A percentile compares a stretch with the other conserved stretches of the same genome.
phyloP scores from a whole-genome alignment of 2,888 invertebrate genomes.

The Tenthredo scrophulariae region DNA sequence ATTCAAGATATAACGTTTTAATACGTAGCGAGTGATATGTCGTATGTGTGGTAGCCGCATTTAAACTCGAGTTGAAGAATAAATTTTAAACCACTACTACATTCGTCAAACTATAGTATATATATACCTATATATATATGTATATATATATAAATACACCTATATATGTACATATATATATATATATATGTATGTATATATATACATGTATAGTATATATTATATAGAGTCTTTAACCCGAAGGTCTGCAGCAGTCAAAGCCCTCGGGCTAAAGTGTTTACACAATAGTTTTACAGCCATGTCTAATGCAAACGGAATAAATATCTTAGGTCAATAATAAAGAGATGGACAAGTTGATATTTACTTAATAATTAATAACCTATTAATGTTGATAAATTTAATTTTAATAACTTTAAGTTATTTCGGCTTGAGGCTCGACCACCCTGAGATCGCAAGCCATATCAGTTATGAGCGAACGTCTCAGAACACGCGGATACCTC shows the following conservation, averaged over 20 bases:
- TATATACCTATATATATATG: not conserved
- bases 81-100: conserved; percentile 53
- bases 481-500: conserved; percentile 5
- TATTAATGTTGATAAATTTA: conserved; percentile 38
- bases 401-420: conserved; percentile 49
- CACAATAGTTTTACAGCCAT: conserved; percentile 35
- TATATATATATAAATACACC: not conserved
- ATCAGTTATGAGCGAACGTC: not conserved
- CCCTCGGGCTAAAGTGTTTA: conserved; percentile 42
- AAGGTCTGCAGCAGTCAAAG: not conserved
- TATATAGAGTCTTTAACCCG: conserved; percentile 42
- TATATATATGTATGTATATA: conserved; percentile 1
- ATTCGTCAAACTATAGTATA: conserved; percentile 40
- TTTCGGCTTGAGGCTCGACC: conserved; percentile 32
- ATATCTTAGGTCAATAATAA: conserved; percentile 44
- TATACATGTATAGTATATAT: not conserved
- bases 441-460: conserved; percentile 4
- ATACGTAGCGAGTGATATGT: conserved; percentile 57
- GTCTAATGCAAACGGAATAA: conserved; percentile 49
- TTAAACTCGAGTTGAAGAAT: conserved; percentile 37
- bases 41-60: conserved; percentile 34
- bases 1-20: conserved; percentile 51
- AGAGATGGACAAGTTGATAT: conserved; percentile 41
- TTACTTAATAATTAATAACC: conserved; percentile 43
- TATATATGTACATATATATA: not conserved